These are phyloP conservation scores for Atta texana DNA, from an alignment of 1,140 invertebrate species.

Conservation along the genomic window DNA sequence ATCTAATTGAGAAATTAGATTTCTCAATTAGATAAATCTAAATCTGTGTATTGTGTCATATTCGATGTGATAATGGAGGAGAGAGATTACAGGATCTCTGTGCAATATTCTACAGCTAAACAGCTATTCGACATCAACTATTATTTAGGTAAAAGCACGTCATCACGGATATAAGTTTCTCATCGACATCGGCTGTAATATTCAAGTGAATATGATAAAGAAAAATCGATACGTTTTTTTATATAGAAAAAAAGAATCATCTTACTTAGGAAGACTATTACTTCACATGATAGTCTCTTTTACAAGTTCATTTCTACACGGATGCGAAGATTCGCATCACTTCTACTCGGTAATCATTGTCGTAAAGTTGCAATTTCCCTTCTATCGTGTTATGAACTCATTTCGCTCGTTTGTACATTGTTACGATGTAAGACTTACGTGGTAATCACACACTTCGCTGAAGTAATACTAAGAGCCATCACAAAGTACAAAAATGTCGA, in stretches of 20 bases:
- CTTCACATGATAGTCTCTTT: not conserved
- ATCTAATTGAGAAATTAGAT: not conserved
- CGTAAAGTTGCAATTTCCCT: conserved; percentile 19
- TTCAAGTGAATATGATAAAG: conserved; percentile 14
- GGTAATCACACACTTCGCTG: not conserved
- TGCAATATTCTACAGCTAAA: conserved; percentile 1
- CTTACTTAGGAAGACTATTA: not conserved
- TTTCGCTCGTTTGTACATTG: conserved; percentile 48
- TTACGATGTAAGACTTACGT: conserved; percentile 13
- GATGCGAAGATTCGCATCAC: not conserved
- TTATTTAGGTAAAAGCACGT: conserved; percentile 62
- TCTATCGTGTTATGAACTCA: conserved; percentile 48
- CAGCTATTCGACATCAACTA: conserved; percentile 20
- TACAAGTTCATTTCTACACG: not conserved
- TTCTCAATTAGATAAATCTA: not conserved
- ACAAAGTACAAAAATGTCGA: conserved; percentile 30
- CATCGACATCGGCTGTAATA: not conserved
- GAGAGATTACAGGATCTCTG: not conserved
- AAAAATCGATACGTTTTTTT: conserved; percentile 28
- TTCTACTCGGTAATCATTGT: not conserved
- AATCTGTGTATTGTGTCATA: not conserved
- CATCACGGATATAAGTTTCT: conserved; percentile 27
- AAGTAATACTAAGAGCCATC: conserved; percentile 21
- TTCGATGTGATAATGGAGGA: conserved; percentile 21
- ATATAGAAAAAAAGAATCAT: not conserved